Conservation (phyloP, 1,140 invertebrate species). For the Cherax destructor region DNA sequence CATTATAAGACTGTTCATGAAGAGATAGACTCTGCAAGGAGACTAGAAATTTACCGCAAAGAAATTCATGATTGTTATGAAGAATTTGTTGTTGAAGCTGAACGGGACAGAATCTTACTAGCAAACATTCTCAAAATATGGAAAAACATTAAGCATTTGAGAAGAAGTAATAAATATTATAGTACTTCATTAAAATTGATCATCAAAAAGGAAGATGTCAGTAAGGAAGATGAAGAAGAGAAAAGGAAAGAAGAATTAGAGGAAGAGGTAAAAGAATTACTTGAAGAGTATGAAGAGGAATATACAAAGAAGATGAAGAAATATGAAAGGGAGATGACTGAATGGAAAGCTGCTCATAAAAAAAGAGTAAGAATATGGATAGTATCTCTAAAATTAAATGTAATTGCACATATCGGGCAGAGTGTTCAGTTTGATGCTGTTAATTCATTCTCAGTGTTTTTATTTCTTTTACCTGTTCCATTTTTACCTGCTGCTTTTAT, state of each 20-base stretch:
- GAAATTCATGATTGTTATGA: slow-evolving; percentile 40
- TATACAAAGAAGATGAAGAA: slow-evolving; percentile 39
- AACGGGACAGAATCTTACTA: slow-evolving; percentile 22
- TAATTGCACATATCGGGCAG: too few relatives aligned
- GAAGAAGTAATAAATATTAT: slow-evolving; percentile 15
- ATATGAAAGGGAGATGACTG: slow-evolving; percentile 31
- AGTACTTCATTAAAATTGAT: slow-evolving; percentile 30
- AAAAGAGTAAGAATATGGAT: slow-evolving; percentile 33
- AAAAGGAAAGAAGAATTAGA: slow-evolving; percentile 42
- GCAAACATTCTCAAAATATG: slow-evolving; percentile 22
- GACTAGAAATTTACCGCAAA: slow-evolving; percentile 31
- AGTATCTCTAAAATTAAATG: too few relatives aligned
- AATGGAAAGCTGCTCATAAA: slow-evolving; percentile 42
- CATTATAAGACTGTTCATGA: slow-evolving; percentile 20
- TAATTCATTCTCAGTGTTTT: too few relatives aligned
- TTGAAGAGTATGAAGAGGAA: slow-evolving; percentile 23
- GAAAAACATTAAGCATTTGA: slow-evolving; percentile 36
- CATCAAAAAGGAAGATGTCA: slow-evolving; percentile 42
- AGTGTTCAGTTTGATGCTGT: too few relatives aligned
- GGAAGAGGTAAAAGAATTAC: slow-evolving; percentile 35
- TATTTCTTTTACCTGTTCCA: too few relatives aligned
- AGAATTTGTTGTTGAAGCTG: slow-evolving; percentile 32
- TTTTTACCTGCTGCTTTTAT: too few relatives aligned
- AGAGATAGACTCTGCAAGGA: slow-evolving; percentile 14
- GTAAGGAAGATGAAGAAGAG: slow-evolving; percentile 45